Base-by-base conservation (phyloP, 2,113 vertebrate genomes). In the Ceyx cyanopectus region DNA sequence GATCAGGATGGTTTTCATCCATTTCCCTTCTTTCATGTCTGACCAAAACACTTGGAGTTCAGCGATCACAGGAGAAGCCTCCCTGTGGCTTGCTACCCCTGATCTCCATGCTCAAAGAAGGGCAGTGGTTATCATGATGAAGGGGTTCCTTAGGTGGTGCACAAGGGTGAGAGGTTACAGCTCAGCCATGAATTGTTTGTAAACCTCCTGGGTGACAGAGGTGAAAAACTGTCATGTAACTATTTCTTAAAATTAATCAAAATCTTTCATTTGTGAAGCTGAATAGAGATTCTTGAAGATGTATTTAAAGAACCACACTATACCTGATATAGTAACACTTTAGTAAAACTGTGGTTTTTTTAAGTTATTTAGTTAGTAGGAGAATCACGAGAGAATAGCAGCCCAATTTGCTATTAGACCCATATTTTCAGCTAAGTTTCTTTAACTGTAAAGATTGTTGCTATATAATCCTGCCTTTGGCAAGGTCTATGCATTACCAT, bases 401-500 rank as follows among this genome's bases (percentile, higher is more conserved):
- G 17, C 7, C 22, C 5, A 29, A 4, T 62, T 87, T 81, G 5
- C 56, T 67, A 1, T 18, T 37, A 58, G 34, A 34, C 7, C 12
- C 65, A 1, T 53, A 22, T 89, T 85, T 93, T 83, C 11, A n/a
- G 60, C 43, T 51, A n/a, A 60, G 21, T 74, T 91, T 89, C 51
- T 79, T 83, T 72, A 66, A 75, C 66, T 81, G 32, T 62, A 53
- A 56, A 34, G 41, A 65, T 23, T 16, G 30, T 56, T 70, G 51
- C 46, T 63, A 10, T 77, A 10, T 67, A 85, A 88, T 69, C 83
- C 56, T 88, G 32, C 60, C 61, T 58, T 74, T 91, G 81, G 76
- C 80, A 85, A 93, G 75, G 66, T 94, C 74, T 77, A 2, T 89
- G 68, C 46, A 77, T 89, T 85, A 91, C 68, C 20, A 7, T 43